Base-by-base conservation (phyloP, 2,113 vertebrate species). In the Craseonycteris thonglongyai region DNA sequence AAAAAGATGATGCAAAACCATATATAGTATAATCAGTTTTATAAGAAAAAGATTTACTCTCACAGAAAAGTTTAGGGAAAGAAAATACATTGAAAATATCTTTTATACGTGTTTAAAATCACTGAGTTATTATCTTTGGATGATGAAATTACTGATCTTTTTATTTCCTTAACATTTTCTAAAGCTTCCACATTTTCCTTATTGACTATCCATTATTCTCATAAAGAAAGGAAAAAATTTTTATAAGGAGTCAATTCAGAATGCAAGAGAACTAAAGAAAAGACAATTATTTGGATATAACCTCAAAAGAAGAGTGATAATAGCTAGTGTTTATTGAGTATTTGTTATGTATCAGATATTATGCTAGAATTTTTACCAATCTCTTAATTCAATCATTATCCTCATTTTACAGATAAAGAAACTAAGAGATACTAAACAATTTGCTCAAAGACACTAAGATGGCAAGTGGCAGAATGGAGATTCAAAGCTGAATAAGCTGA, bases 381-480 rank as follows among this genome's bases (percentile, higher is more conserved):
- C 89, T 51, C 5, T 42, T 68, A 88, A 78, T 12, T 65, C 56
- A 83, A 63, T 78, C 21, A 94, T 65, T 58, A 91, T 21, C 71
- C 26, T 95, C 24, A 90, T 51, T 82, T 78, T 68, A 88, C 14
- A 80, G 40, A 91, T 79, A 79, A 75, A 82, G 28, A 89, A 92
- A 88, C 10, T 33, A 68, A 54, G 38, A 95, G 13, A 84, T 45
- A 13, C 35, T 59, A 88, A 61, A 38, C 24, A 79, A 59, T 38
- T 42, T 88, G 76, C 65, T 93, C 61, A 83, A 88, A 91, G 82
- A 40, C 88, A 85, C 5, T 51, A 74, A 58, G 28, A 63, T 18
- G 47, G 63, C 35, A 75, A 69, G 47, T 5, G 63, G 19, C 7
- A 80, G 38, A 80, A 45, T 1, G 26, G 38, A 84, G 40, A 66